A percentile compares a stretch with the other conserved stretches of the same genome.
Conservation (phyloP, 2,797 vertebrate genomes). For the Diglossa cyanea region DNA sequence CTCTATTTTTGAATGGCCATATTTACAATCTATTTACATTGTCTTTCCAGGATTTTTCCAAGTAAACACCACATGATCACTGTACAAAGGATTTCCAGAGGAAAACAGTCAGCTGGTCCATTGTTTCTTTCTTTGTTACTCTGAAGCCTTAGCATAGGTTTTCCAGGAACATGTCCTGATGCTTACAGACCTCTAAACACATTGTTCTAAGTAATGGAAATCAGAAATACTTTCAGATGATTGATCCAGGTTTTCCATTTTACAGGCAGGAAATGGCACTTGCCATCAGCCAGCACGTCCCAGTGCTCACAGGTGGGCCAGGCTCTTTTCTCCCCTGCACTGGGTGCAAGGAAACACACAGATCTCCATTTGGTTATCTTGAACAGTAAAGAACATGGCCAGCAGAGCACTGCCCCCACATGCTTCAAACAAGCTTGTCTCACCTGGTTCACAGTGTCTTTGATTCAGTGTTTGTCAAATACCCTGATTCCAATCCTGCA, state of each 20-base stretch:
- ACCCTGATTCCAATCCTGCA: background rate
- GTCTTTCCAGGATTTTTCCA: background rate
- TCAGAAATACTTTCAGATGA: background rate
- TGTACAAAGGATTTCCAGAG: background rate
- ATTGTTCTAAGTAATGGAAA: background rate
- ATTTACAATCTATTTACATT: background rate
- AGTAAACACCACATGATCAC: background rate
- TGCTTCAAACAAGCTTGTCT: background rate
- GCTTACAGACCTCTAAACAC: background rate
- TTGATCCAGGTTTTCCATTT: background rate
- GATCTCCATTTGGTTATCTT: background rate
- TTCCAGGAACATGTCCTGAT: background rate
- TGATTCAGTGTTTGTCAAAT: background rate
- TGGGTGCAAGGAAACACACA: background rate
- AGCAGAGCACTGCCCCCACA: fast-evolving
- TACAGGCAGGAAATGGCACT: background rate
- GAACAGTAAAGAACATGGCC: fast-evolving
- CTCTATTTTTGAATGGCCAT: background rate
- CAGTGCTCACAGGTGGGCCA: background rate
- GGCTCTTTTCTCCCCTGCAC: background rate
- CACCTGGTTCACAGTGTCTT: background rate
- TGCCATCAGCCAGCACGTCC: background rate
- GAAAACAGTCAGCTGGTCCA: background rate
- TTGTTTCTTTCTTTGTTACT: background rate
- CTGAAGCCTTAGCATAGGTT: background rate